Conservation (phyloP, 2,797 vertebrate genomes). For the Cyprinella venusta region DNA sequence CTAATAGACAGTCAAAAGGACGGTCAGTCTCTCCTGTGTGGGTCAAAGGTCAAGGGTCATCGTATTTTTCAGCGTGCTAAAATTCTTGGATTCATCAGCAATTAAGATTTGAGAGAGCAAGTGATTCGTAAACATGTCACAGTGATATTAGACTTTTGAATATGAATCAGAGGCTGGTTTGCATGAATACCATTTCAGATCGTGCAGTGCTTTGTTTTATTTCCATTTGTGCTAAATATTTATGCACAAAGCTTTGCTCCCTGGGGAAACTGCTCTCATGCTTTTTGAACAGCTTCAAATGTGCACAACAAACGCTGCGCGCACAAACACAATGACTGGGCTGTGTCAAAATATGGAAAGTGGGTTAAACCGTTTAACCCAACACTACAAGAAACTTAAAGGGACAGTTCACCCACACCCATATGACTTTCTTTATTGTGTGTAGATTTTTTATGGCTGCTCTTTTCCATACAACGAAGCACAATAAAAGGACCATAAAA, state of each 20-base stretch:
- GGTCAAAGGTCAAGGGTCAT: slow-evolving; percentile 63
- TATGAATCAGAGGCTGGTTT: slow-evolving; percentile 35
- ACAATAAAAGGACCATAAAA: neutral
- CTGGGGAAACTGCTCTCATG: slow-evolving; percentile 44
- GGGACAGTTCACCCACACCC: neutral
- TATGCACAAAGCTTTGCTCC: slow-evolving; percentile 44
- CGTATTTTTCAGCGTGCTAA: slow-evolving; percentile 35
- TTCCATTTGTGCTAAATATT: slow-evolving; percentile 42
- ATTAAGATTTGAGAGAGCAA: slow-evolving; percentile 49
- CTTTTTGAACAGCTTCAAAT: slow-evolving; percentile 52
- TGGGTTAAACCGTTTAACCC: slow-evolving; percentile 32
- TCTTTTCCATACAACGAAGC: neutral
- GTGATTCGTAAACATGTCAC: slow-evolving; percentile 37
- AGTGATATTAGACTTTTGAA: slow-evolving; percentile 33
- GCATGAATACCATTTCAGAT: slow-evolving; percentile 39
- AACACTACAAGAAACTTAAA: slow-evolving; percentile 32
- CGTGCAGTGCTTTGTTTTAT: slow-evolving; percentile 23
- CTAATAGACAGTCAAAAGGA: slow-evolving; percentile 57
- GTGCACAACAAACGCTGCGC: slow-evolving; percentile 56
- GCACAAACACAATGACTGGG: slow-evolving; percentile 26
- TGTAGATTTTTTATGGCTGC: neutral
- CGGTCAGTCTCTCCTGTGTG: slow-evolving; percentile 60
- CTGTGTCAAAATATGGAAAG: slow-evolving; percentile 42
- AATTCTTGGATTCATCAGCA: slow-evolving; percentile 65
- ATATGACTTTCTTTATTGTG: neutral